A percentile compares a stretch with the other conserved stretches of the same genome.
These are phyloP conservation scores for Andrena camellia DNA, from an alignment of 2,888 invertebrate genomes.

Conservation along the genomic window DNA sequence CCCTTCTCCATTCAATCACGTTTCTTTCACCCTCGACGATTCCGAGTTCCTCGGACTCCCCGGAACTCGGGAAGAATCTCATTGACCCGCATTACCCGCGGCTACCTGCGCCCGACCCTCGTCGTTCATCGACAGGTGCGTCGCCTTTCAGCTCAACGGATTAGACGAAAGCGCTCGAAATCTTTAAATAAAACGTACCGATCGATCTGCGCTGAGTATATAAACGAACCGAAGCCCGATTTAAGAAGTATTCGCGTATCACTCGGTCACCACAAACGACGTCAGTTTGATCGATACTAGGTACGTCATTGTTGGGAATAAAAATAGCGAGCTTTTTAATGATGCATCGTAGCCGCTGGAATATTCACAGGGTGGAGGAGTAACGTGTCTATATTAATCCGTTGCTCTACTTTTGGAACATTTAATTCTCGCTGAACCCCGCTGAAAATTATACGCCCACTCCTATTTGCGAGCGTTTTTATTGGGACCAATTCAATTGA, in stretches of 20 bases:
- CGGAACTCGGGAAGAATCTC: not conserved
- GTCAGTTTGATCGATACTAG: not conserved
- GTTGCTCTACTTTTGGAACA: not conserved
- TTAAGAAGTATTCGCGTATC: not conserved
- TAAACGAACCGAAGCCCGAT: not conserved
- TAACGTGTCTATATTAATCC: not conserved
- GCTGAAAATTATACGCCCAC: not conserved
- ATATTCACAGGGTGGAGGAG: not conserved
- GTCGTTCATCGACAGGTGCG: not conserved
- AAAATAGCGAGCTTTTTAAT: not conserved
- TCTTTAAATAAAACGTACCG: not conserved
- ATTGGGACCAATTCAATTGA: slow-evolving; percentile 21
- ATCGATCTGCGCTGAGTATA: not conserved
- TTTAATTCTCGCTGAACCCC: not conserved
- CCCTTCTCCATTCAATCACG: slow-evolving; percentile 22
- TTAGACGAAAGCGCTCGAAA: not conserved
- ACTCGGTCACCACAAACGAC: not conserved
- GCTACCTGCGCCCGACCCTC: not conserved
- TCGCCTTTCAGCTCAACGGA: not conserved
- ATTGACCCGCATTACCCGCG: not conserved
- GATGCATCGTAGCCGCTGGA: not conserved
- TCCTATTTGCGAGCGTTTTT: slow-evolving; percentile 2
- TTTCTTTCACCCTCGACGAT: not conserved
- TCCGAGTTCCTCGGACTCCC: slow-evolving; percentile 15
- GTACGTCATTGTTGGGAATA: not conserved